Conservation (phyloP, 2,113 vertebrate species). For the Sigmodon hispidus region DNA sequence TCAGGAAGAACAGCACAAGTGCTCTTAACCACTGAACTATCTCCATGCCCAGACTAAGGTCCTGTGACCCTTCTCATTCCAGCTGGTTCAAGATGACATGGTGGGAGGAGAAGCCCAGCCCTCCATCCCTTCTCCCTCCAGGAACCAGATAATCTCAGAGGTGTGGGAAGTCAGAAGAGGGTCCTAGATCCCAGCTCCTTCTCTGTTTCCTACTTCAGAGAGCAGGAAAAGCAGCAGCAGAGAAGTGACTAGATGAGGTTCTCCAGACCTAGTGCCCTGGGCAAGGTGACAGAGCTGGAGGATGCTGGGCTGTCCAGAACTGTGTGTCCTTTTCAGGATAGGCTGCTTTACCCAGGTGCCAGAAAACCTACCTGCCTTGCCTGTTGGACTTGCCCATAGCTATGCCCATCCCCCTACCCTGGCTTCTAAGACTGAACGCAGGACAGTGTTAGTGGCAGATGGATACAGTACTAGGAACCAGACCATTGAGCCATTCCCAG, state of each 20-base stretch:
- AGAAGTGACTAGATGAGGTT: neutral
- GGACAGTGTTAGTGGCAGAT: neutral
- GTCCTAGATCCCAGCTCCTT: neutral
- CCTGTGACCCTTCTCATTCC: neutral
- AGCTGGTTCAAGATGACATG: neutral
- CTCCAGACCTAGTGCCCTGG: neutral
- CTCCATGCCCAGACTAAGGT: neutral
- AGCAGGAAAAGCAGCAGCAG: neutral
- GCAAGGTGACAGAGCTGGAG: neutral
- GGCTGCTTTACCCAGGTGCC: neutral
- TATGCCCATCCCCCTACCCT: neutral
- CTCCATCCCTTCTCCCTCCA: neutral
- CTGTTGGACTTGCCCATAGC: neutral
- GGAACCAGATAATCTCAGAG: neutral
- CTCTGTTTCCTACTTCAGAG: neutral
- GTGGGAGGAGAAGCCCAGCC: neutral
- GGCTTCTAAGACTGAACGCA: conserved; percentile 14
- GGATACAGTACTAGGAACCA: conserved; percentile 11
- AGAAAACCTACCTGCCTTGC: neutral
- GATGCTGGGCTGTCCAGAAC: neutral
- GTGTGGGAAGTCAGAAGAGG: neutral
- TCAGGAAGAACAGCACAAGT: neutral
- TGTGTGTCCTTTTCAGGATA: neutral
- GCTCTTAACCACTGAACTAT: neutral
- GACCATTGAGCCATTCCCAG: conserved; percentile 41